phyloP scores from a whole-genome alignment of 2,113 vertebrate species.

The Pangasianodon gigas region DNA sequence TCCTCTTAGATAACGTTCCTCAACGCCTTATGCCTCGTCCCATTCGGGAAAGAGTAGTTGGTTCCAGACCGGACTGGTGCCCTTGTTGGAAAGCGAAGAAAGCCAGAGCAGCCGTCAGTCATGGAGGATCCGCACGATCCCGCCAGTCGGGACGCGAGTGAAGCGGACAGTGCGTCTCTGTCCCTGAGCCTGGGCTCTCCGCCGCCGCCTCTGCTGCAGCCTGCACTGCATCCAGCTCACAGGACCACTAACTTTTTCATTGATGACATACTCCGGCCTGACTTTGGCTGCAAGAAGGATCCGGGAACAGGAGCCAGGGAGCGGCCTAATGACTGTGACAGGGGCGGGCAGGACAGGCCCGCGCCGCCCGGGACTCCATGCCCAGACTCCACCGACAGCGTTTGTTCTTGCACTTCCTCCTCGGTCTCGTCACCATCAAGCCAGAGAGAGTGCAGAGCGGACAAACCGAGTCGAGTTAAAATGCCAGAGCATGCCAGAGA shows the following conservation, averaged over 20 bases:
- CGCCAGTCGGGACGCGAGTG: conserved; percentile 72
- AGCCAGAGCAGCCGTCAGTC: conserved; percentile 60
- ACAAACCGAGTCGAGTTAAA: conserved; percentile 66
- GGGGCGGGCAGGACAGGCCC: conserved; percentile 73
- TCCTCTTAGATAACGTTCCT: conserved; percentile 20
- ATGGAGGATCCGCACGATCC: conserved; percentile 74
- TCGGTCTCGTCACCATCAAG: conserved; percentile 55
- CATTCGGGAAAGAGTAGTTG: conserved; percentile 55
- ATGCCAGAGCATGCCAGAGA: conserved; percentile 73
- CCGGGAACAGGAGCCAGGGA: conserved; percentile 70
- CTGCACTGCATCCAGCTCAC: conserved; percentile 73
- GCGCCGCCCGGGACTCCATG: conserved; percentile 71
- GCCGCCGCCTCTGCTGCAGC: conserved; percentile 71
- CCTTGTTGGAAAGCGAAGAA: conserved; percentile 58
- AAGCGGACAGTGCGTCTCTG: conserved; percentile 75
- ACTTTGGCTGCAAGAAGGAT: conserved; percentile 86
- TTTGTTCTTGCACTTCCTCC: conserved; percentile 70
- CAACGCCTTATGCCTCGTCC: conserved; percentile 2
- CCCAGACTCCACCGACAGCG: conserved; percentile 78
- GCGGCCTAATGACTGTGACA: conserved; percentile 69
- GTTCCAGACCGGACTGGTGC: conserved; percentile 54
- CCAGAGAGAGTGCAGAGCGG: conserved; percentile 63
- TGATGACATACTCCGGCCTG: conserved; percentile 87
- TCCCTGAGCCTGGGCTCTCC: conserved; percentile 71
- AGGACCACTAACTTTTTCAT: conserved; percentile 92